Conservation (phyloP, 2,113 vertebrate species). For the Boulengeromyrus knoepffleri region DNA sequence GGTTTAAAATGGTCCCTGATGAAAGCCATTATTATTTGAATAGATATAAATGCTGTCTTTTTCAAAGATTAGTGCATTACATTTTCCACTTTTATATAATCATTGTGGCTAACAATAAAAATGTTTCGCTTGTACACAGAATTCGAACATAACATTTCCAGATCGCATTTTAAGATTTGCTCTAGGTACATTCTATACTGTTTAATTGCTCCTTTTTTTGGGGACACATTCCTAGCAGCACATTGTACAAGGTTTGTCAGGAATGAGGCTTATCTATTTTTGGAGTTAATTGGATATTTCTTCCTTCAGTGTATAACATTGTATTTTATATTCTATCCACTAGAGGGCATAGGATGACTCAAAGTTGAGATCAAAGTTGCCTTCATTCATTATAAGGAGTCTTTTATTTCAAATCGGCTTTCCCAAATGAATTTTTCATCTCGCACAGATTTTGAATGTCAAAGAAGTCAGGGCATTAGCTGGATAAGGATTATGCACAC, state of each 20-base stretch:
- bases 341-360: conserved; percentile 18
- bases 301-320: neutral
- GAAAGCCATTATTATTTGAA: conserved; percentile 3
- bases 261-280: conserved; percentile 14
- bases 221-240: neutral
- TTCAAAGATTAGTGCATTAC: neutral
- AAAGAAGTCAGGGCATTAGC: neutral
- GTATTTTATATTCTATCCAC: conserved; percentile 15
- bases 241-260: neutral
- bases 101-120: neutral
- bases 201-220: neutral
- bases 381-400: conserved; percentile 15
- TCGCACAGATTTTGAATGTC: neutral
- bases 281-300: conserved; percentile 18
- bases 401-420: conserved; percentile 8
- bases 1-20: neutral
- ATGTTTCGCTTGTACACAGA: neutral
- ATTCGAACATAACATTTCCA: neutral
- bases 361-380: conserved; percentile 9
- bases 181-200: neutral
- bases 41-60: neutral
- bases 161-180: neutral
- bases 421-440: conserved; percentile 7
- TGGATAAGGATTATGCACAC: neutral
- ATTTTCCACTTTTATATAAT: neutral